Evolutionary conservation across 2,888 invertebrate genomes (phyloP).

Genomic region (Lepidochitona cinerea): DNA sequence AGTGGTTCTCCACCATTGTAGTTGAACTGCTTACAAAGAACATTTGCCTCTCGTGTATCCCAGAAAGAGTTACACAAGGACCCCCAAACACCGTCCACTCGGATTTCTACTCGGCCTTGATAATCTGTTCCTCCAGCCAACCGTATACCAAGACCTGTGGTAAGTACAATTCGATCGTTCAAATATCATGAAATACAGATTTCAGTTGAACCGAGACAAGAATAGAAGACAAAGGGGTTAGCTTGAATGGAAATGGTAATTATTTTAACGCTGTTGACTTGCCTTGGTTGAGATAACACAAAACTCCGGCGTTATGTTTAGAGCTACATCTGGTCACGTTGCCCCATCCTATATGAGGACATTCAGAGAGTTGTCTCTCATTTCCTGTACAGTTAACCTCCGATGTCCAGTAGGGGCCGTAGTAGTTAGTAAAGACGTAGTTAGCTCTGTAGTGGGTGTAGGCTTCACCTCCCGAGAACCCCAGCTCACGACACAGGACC

Average conservation of each 20-base stretch:
- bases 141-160: slow-evolving; percentile 47
- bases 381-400: slow-evolving; percentile 46
- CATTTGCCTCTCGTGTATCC: slow-evolving; percentile 79
- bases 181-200: no score
- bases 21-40: slow-evolving; percentile 67
- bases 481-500: slow-evolving; percentile 52
- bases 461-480: slow-evolving; percentile 50
- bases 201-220: no score
- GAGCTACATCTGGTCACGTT: neutral
- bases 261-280: no score
- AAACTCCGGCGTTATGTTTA: slow-evolving; percentile 51
- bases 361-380: slow-evolving; percentile 45
- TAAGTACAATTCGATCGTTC: no score
- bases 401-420: slow-evolving; percentile 76
- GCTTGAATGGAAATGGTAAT: no score
- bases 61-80: slow-evolving; percentile 83
- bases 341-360: slow-evolving; percentile 27
- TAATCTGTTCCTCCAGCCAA: slow-evolving; percentile 41
- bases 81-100: slow-evolving; percentile 79
- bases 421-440: slow-evolving; percentile 36
- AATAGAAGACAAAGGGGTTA: no score
- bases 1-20: slow-evolving; percentile 46
- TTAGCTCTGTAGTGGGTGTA: slow-evolving; percentile 53
- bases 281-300: slow-evolving; percentile 52
- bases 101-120: slow-evolving; percentile 76